A percentile compares a stretch with the other conserved stretches of the same genome.
Evolutionary conservation across 2,113 vertebrate genomes (phyloP).

Genomic region (Chiloscyllium plagiosum): DNA sequence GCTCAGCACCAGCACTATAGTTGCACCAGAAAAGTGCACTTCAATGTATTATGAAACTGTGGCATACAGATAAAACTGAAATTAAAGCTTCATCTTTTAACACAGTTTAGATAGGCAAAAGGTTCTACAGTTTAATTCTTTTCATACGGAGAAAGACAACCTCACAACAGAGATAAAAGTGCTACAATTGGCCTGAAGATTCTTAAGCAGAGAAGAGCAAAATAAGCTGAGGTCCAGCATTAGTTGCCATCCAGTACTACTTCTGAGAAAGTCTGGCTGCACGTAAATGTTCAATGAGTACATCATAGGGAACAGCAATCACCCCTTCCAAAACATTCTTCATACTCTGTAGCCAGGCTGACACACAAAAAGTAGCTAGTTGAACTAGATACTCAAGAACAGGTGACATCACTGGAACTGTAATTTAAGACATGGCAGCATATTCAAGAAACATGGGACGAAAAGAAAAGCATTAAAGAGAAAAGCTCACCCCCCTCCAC

Average conservation of each 20-base stretch:
- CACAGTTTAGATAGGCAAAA: neutral
- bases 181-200: neutral
- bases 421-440: neutral
- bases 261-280: neutral
- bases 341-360: neutral
- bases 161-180: neutral
- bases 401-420: neutral
- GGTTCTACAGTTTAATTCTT: neutral
- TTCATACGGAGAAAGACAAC: neutral
- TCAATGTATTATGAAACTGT: neutral
- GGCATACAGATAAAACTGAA: neutral
- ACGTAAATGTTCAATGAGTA: neutral
- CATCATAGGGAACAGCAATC: neutral
- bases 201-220: neutral
- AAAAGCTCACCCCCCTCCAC: too few species aligned
- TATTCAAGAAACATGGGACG: neutral
- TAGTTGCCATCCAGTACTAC: neutral
- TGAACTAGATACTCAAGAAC: neutral
- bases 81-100: neutral
- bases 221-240: neutral
- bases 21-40: neutral
- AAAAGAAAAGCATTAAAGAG: neutral
- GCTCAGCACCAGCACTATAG: neutral
- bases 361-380: neutral
- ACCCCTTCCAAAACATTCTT: too few species aligned